Evolutionary conservation across 2,797 vertebrate genomes (phyloP).

Genomic region (Hafferia zeledoni): DNA sequence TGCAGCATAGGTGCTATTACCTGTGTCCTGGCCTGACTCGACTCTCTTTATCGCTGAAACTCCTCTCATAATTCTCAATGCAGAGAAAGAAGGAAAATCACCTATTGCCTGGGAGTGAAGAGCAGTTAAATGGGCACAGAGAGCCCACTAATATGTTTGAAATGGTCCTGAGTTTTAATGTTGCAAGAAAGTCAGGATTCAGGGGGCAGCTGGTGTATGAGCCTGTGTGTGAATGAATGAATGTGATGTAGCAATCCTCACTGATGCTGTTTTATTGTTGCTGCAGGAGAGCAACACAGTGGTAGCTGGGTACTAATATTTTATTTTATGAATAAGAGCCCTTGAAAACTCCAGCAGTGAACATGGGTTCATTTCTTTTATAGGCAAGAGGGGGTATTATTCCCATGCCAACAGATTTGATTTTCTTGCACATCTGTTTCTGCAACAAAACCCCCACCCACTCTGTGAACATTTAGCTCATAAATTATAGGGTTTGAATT

Average conservation of each 20-base stretch:
- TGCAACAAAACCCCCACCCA: slow-evolving; percentile 57
- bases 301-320: slow-evolving; percentile 61
- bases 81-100: not conserved
- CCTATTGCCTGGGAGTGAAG: rapidly evolving
- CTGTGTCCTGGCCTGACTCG: not conserved
- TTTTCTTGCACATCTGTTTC: slow-evolving; percentile 76
- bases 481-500: slow-evolving; percentile 75
- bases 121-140: not conserved
- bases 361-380: slow-evolving; percentile 70
- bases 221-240: not conserved
- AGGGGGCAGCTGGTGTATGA: slow-evolving; percentile 19
- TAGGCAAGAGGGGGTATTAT: slow-evolving; percentile 63
- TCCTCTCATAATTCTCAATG: not conserved
- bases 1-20: not conserved
- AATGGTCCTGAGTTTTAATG: slow-evolving; percentile 11
- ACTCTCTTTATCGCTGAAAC: rapidly evolving
- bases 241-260: slow-evolving; percentile 8
- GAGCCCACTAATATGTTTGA: not conserved
- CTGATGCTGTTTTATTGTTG: slow-evolving; percentile 65
- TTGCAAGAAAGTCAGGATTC: slow-evolving; percentile 36
- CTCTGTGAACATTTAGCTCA: slow-evolving; percentile 67
- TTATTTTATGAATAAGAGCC: slow-evolving; percentile 71
- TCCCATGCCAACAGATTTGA: slow-evolving; percentile 68
- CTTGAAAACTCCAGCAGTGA: slow-evolving; percentile 67
- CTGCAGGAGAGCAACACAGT: slow-evolving; percentile 52